Evolutionary conservation across 1,140 invertebrate genomes (phyloP), one percentile per base, ranked within the genome.

Genomic region (Latrodectus geometricus): DNA sequence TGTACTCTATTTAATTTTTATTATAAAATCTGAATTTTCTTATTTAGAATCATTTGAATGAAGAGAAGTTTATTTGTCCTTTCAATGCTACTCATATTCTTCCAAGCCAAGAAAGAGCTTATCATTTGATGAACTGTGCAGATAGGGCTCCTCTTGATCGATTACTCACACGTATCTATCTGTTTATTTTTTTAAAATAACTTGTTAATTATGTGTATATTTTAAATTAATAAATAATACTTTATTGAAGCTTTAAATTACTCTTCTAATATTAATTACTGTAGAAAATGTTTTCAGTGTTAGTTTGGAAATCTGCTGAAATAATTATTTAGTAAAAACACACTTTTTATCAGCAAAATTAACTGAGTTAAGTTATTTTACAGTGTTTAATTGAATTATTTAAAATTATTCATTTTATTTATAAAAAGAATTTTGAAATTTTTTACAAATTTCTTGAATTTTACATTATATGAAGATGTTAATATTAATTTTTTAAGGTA

Each of bases 31-130:
- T 35, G 35, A 3, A 3, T 35, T 35, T 79, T 70, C 21, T 48
- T 23, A 54, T 17, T 9, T 14, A 82, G 79, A 73, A 82, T 82
- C 50, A 73, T 61, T 73, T 82, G 14, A 49, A 82, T 73, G 20
- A 35, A 48, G 7, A 9, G 17, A 75, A 75, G 17, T 72, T 74
- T 17, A 15, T 17, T 9, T 83, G 81, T 23, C 72, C 81, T 50
- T 83, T 83, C 9, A 83, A 83, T 75, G 72, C 81, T 52, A 66
- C 70, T 0, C 81, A 83, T 52, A 23, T 83, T 9, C 12, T 75
- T 17, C 35, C 70, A 49, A 5, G 9, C 8, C 52, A 11, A 11
- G 81, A 83, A 66, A 69, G 8, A 8, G 14, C n/a, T 75, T 75
- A 75, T 52, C 81, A 83, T 52, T 35, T 83, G 14, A 3, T 15